These are phyloP conservation scores for Nylanderia fulva DNA, from an alignment of 1,140 invertebrate genomes.

Conservation along the genomic window DNA sequence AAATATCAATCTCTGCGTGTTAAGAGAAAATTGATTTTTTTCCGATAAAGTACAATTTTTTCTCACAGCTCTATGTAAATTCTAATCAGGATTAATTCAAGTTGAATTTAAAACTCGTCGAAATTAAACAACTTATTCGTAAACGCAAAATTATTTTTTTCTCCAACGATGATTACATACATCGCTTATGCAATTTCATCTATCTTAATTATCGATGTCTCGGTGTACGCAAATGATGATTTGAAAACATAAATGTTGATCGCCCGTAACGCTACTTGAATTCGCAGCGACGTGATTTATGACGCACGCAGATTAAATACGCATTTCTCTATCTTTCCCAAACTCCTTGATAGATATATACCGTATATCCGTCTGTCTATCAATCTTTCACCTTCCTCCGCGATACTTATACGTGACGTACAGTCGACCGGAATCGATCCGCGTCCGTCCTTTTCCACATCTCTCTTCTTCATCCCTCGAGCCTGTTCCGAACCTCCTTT, in stretches of 20 bases:
- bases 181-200: conserved; percentile 16
- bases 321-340: conserved; percentile 42
- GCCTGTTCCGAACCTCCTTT: background rate
- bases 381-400: conserved; percentile 48
- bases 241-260: conserved; percentile 2
- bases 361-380: conserved; percentile 47
- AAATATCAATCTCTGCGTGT: background rate
- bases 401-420: conserved; percentile 58
- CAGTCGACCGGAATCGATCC: conserved; percentile 63
- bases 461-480: conserved; percentile 43
- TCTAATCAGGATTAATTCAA: background rate
- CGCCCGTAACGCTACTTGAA: conserved; percentile 3
- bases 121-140: background rate
- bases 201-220: conserved; percentile 6
- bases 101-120: background rate
- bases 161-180: background rate
- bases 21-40: background rate
- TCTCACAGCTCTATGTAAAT: background rate
- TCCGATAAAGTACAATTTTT: background rate
- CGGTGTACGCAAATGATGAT: background rate
- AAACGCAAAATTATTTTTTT: background rate
- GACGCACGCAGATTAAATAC: conserved; percentile 37
- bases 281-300: conserved; percentile 34
- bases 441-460: conserved; percentile 60
- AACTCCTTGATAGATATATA: conserved; percentile 55